A percentile compares a stretch with the other conserved stretches of the same genome.
phyloP scores from a whole-genome alignment of 2,797 vertebrate species.

The Sebastes itinus region DNA sequence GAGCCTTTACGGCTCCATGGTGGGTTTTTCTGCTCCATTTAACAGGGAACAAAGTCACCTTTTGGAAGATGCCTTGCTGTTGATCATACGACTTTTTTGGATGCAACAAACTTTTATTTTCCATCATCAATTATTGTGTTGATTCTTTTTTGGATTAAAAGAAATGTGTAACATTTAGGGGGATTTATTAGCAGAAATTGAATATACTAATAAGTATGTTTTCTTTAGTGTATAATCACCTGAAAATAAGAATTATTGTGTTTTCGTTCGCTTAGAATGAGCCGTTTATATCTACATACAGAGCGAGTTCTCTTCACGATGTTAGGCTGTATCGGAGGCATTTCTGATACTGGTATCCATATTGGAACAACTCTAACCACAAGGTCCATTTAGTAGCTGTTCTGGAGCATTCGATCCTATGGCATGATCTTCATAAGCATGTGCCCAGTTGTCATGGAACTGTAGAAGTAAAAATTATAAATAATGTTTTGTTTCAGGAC shows the following conservation, averaged over 20 bases:
- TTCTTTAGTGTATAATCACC: too few species aligned
- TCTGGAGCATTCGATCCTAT: background rate
- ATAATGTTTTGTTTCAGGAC: background rate
- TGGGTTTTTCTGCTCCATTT: background rate
- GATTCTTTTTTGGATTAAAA: background rate
- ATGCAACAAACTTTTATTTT: background rate
- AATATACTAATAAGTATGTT: too few species aligned
- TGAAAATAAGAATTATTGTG: fast-evolving
- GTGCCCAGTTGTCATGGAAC: background rate
- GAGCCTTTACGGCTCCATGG: background rate
- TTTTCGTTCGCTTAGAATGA: too few species aligned
- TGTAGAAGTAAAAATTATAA: too few species aligned
- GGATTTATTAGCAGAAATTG: too few species aligned
- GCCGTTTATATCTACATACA: too few species aligned
- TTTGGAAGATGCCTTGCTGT: background rate
- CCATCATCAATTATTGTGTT: background rate
- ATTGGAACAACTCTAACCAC: fast-evolving
- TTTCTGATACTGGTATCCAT: too few species aligned
- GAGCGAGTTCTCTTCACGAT: too few species aligned
- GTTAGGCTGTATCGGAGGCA: too few species aligned
- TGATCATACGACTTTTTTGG: background rate
- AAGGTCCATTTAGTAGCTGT: background rate
- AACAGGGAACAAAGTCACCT: background rate
- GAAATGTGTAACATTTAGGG: too few species aligned
- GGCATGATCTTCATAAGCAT: background rate